Evolutionary conservation across 2,888 invertebrate species (phyloP), one percentile per base, ranked within the genome.

Genomic region (Augiades crinisus): DNA sequence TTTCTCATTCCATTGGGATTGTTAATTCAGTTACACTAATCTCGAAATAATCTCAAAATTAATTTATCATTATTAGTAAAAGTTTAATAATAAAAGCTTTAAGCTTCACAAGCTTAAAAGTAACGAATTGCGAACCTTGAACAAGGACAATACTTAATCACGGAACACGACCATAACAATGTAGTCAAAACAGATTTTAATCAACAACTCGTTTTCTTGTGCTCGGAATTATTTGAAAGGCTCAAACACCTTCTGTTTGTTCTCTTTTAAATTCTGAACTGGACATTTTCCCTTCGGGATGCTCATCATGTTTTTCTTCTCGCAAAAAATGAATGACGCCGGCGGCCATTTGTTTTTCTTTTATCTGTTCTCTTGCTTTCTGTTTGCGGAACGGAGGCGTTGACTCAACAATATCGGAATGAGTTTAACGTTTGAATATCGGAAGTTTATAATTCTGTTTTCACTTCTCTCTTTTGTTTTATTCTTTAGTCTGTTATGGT

Each of bases 251-350:
- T 50, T 30, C 34, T 36, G 21, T 43, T 47, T 40, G 6, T 40
- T 43, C 27, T 21, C 14, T 30, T 50, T 43, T 8, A 30, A 43
- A 43, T 43, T 50, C 43, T 36, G 30, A 27, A 6, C 14, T 30
- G 43, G 41, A 50, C 50, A 45, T 44, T 64, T 63, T 54, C 62
- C 57, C 61, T 60, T 58, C 55, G 57, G 55, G 30, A 58, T 47
- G 60, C 59, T 67, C 66, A 64, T 70, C 68, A 75, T 70, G 67
- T 70, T 72, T 55, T 57, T 59, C 55, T 53, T 68, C 68, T 64
- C 64, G 59, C 62, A 65, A 59, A 61, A 58, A 64, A 68, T 67
- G 65, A 69, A 62, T 27, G 40, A 31, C 16, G 16, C 41, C 22
- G 31, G 10, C 41, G 10, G 41, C 49, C 22, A 49, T 34, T 47